Percentiles rank a stretch among this genome's conserved stretches.
Evolutionary conservation across 2,888 invertebrate species (phyloP).

Genomic region (Octonoba sinensis): DNA sequence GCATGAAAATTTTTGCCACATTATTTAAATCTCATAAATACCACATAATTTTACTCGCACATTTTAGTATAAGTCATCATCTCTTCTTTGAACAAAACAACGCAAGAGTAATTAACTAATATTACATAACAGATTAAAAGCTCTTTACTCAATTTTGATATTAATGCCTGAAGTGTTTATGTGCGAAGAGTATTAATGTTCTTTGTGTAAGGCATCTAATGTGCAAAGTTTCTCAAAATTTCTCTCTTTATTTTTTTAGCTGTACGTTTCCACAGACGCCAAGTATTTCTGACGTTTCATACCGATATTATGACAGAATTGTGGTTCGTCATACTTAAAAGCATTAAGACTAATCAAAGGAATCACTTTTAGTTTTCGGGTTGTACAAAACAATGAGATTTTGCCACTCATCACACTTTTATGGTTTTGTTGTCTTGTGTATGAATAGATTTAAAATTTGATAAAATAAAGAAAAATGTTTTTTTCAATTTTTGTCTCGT

Average conservation of each 20-base stretch:
- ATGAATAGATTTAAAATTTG: constrained; percentile 23
- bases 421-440: constrained; percentile 10
- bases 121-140: too few species aligned
- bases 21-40: too few species aligned
- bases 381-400: constrained; percentile 22
- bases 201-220: too few species aligned
- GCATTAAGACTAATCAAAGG: constrained; percentile 12
- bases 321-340: constrained; percentile 23
- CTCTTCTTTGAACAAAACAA: too few species aligned
- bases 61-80: too few species aligned
- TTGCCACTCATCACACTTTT: not conserved
- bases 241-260: constrained; percentile 55
- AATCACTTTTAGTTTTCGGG: constrained; percentile 51
- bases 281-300: constrained; percentile 59
- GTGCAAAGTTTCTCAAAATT: not conserved
- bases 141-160: too few species aligned
- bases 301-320: not conserved
- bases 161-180: too few species aligned
- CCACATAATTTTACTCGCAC: too few species aligned
- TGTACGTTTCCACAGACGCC: constrained; percentile 52
- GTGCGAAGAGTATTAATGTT: too few species aligned
- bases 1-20: too few species aligned
- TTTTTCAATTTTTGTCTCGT: not conserved
- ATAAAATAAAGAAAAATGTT: constrained; percentile 37
- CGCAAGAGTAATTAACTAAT: too few species aligned